Evolutionary conservation across 2,113 vertebrate genomes (phyloP), one percentile per base, ranked within the genome.

Genomic region (Lichenostomus cassidix): DNA sequence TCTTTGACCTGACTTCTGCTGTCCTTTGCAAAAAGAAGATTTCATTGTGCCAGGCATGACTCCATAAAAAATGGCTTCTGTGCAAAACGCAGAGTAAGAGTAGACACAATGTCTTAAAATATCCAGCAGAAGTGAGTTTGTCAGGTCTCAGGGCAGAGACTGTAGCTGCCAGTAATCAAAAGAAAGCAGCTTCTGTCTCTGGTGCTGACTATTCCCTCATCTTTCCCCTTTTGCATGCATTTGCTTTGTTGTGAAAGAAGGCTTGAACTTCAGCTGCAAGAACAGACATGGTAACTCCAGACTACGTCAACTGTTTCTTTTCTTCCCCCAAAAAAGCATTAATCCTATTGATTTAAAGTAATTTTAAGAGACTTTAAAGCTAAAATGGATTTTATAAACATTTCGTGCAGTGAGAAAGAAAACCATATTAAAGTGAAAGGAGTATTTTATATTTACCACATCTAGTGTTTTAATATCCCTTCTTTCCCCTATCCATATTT

Each of bases 181-280:
- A 94, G 42, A 7, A 55, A 71, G 25, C 64, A 83, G 53, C 37
- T 95, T 94, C 87, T 92, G 73, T 94, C 87, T 91, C 91, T 80
- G 80, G 73, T 83, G 77, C 64, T 96, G 89, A 74, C 73, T 77
- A 9, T 41, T 58, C 23, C 42, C 9, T 5, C 25, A 13, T 52
- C 73, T 80, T n/a, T 60, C 42, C 29, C 21, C 4, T 29, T 77
- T 64, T 29, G 24, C 2, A 4, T 0, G 2, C 12, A 28, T 62
- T 68, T 79, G 19, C 44, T 83, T 90, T 65, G 50, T 50, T 20
- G 2, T 37, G 5, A 23, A 47, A 79, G 64, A 68, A 92, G 33
- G 4, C 37, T 81, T 35, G 69, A 82, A 79, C 23, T 74, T 62
- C 11, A 89, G 76, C 27, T 59, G 47, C 63, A 86, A 86, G 49